Conservation (phyloP, 2,888 invertebrate genomes). For the Lepidochitona cinerea region DNA sequence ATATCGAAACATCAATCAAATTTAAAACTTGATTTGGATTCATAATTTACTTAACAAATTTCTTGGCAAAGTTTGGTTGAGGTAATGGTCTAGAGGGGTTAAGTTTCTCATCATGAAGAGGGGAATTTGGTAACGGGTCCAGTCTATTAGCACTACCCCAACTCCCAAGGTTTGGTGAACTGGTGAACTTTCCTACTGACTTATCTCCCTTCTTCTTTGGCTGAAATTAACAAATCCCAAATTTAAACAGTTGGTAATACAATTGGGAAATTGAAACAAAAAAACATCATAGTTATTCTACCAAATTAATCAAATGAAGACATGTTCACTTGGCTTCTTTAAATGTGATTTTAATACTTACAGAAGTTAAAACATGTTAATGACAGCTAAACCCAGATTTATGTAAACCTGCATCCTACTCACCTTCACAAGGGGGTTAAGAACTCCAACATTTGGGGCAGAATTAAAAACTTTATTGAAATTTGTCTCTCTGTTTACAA, state of each 20-base stretch:
- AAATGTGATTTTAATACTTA: too few relatives aligned
- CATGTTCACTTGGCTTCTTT: too few relatives aligned
- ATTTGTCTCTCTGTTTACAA: conserved; percentile 71
- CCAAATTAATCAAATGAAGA: too few relatives aligned
- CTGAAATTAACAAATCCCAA: conserved; percentile 12
- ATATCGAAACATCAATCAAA: too few relatives aligned
- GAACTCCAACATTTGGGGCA: conserved; percentile 66
- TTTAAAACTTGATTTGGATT: too few relatives aligned
- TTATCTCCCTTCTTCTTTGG: conserved; percentile 39
- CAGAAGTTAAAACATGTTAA: too few relatives aligned
- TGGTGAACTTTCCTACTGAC: conserved; percentile 35
- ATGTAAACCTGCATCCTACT: too few relatives aligned
- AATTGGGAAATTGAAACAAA: too few relatives aligned
- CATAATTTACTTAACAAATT: conserved; percentile 61
- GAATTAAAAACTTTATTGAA: conserved; percentile 71
- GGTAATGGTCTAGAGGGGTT: conserved; percentile 66
- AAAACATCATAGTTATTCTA: too few relatives aligned
- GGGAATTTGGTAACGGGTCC: conserved; percentile 68
- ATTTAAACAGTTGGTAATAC: too few relatives aligned
- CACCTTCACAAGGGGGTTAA: conserved; percentile 66
- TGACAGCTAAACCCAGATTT: too few relatives aligned
- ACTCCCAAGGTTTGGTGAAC: conserved; percentile 45
- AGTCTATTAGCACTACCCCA: conserved; percentile 41
- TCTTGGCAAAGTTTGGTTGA: conserved; percentile 60
- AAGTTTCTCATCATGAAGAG: conserved; percentile 62